A percentile compares a stretch with the other conserved stretches of the same genome.
Conservation (phyloP, 1,140 invertebrate genomes). For the Cherax quadricarinatus region DNA sequence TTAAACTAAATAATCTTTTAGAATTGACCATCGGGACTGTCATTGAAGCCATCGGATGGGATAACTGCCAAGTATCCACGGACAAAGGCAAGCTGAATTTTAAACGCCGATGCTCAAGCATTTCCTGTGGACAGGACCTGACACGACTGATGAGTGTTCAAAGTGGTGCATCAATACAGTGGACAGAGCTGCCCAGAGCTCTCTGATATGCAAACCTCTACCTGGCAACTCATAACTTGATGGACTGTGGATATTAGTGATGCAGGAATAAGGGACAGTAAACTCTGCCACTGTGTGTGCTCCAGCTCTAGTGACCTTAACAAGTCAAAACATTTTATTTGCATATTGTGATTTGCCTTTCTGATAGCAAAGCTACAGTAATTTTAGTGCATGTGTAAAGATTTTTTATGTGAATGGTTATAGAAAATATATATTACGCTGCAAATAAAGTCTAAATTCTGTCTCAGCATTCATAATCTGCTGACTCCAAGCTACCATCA, state of each 20-base stretch:
- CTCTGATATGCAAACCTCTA: slow-evolving; percentile 37
- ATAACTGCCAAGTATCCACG: slow-evolving; percentile 57
- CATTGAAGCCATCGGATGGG: slow-evolving; percentile 68
- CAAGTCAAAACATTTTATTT: slow-evolving; percentile 37
- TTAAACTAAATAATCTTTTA: slow-evolving; percentile 22
- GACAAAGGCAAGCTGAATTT: slow-evolving; percentile 59
- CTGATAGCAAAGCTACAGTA: slow-evolving; percentile 53
- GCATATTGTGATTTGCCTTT: slow-evolving; percentile 64
- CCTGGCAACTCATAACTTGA: slow-evolving; percentile 39
- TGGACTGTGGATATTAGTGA: slow-evolving; percentile 45
- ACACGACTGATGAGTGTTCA: slow-evolving; percentile 47
- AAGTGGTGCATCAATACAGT: slow-evolving; percentile 48
- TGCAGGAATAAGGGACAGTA: slow-evolving; percentile 58
- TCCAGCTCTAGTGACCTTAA: slow-evolving; percentile 63
- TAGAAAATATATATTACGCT: slow-evolving; percentile 51
- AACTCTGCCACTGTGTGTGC: slow-evolving; percentile 62
- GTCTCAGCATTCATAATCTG: slow-evolving; percentile 45
- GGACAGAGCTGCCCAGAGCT: slow-evolving; percentile 63
- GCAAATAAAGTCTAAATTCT: slow-evolving; percentile 50
- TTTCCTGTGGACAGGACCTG: slow-evolving; percentile 52
- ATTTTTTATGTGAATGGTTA: slow-evolving; percentile 49
- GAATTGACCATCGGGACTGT: slow-evolving; percentile 69
- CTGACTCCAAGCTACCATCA: slow-evolving; percentile 63
- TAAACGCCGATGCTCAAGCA: slow-evolving; percentile 53
- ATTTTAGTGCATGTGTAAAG: slow-evolving; percentile 59